Base-by-base conservation (phyloP, 2,888 invertebrate genomes). In the Amorpha juglandis region DNA sequence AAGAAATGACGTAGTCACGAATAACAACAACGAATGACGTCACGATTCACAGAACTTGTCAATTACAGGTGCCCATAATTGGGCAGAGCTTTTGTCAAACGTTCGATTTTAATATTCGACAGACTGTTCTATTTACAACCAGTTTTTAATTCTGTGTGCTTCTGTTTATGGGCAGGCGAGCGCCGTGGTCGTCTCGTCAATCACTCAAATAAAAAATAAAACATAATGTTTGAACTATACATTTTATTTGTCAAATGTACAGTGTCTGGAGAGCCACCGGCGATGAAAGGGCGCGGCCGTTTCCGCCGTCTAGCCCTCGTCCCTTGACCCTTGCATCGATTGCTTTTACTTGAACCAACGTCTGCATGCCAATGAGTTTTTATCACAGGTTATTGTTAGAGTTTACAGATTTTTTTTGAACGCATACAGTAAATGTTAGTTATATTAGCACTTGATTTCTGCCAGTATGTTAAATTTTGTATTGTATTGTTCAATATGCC, bases 251-350 rank as follows among this genome's bases (percentile, higher is more conserved):
- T 11, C 38, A 42, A 42, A 58, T 12, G 58, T 35, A n/a, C 14
- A n/a, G 19, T 19, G 58, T 58, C 58, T 58, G 38, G 42, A 42
- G 19, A 12, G 38, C 58, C 58, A 42, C 38, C 42, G 58, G 19
- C 58, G 58, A 19, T 58, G 58, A 58, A 42, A 42, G 58, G 42
- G 58, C 19, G 58, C 42, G 42, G 21, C 58, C 42, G 58, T 42
- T 58, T 58, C 58, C 58, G 38, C 42, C 58, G 58, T 58, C 58
- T 58, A 42, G 58, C 6, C 42, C 42, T 38, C 58, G 55, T 55
- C 16, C 55, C 58, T 58, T 58, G 58, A 58, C 42, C 58, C 58
- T 58, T 9, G 16, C 16, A 58, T 58, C 58, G 58, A 58, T 58
- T 58, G 42, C 58, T 58, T 58, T 42, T 58, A 42, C 58, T 58